These are phyloP conservation scores for Spinus olivaceus DNA, from an alignment of 2,797 vertebrate genomes.

Conservation along the genomic window DNA sequence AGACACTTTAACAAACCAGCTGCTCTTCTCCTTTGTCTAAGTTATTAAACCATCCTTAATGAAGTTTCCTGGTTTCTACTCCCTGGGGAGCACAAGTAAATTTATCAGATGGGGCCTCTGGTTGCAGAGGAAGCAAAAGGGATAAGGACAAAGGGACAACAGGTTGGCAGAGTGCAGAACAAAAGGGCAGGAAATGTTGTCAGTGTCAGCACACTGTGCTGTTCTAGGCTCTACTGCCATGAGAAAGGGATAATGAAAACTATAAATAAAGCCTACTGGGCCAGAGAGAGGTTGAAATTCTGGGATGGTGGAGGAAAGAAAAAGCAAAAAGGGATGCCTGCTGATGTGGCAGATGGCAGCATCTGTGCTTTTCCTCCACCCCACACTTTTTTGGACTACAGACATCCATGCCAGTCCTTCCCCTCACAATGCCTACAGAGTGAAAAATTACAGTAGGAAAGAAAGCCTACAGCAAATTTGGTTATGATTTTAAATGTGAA, in stretches of 20 bases:
- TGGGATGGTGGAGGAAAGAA: not conserved
- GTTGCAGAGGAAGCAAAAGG: not conserved
- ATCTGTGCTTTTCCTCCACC: not conserved
- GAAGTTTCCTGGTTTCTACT: conserved; percentile 33
- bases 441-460: not conserved
- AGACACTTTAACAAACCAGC: not conserved
- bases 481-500: not conserved
- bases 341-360: not conserved
- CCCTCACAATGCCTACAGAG: not conserved
- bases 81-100: not conserved
- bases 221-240: not conserved
- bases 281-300: not conserved
- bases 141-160: conserved; percentile 4
- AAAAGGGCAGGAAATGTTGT: conserved; percentile 14
- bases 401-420: not conserved
- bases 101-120: not conserved
- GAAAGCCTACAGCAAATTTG: not conserved
- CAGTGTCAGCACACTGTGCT: not conserved
- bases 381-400: not conserved
- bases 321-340: not conserved
- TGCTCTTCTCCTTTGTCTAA: conserved; percentile 39
- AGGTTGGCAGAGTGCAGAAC: not conserved
- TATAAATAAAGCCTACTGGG: not conserved
- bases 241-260: not conserved
- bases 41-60: conserved; percentile 50